phyloP scores from a whole-genome alignment of 2,888 invertebrate genomes.

The Mythimna ferrago region DNA sequence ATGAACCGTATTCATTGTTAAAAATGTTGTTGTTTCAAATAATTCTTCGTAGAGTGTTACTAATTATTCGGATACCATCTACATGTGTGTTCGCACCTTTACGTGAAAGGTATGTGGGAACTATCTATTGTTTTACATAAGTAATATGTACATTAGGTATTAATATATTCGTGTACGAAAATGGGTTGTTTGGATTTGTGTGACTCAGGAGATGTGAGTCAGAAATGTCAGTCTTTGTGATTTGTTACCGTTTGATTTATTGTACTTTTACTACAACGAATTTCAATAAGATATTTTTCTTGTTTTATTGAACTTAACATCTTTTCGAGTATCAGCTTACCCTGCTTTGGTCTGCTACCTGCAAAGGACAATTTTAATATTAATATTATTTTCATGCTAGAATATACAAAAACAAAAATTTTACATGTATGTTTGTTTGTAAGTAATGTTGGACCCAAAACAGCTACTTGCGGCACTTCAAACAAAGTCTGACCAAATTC shows the following conservation, averaged over 20 bases:
- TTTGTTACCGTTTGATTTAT: not conserved
- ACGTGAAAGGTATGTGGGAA: constrained; percentile 61
- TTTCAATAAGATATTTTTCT: not conserved
- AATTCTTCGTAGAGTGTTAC: constrained; percentile 53
- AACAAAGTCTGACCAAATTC: not conserved
- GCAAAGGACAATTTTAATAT: not conserved
- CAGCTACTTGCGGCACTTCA: constrained; percentile 18
- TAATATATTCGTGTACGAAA: constrained; percentile 50
- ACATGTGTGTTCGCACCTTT: constrained; percentile 65
- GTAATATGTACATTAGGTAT: constrained; percentile 52
- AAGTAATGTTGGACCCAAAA: not conserved
- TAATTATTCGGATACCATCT: constrained; percentile 60
- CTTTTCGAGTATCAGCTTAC: too few relatives aligned
- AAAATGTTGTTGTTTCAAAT: constrained; percentile 51
- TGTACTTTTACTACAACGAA: not conserved
- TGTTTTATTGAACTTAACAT: not conserved
- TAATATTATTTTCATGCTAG: not conserved
- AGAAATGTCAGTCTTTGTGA: constrained; percentile 4
- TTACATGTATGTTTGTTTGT: not conserved
- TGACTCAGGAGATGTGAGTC: constrained; percentile 29
- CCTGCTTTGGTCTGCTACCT: not conserved
- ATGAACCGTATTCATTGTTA: constrained; percentile 56
- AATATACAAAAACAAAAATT: not conserved
- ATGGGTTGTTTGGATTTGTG: constrained; percentile 31
- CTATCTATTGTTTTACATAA: constrained; percentile 52